phyloP scores from a whole-genome alignment of 2,113 vertebrate species.

The Muscicapa adusta region DNA sequence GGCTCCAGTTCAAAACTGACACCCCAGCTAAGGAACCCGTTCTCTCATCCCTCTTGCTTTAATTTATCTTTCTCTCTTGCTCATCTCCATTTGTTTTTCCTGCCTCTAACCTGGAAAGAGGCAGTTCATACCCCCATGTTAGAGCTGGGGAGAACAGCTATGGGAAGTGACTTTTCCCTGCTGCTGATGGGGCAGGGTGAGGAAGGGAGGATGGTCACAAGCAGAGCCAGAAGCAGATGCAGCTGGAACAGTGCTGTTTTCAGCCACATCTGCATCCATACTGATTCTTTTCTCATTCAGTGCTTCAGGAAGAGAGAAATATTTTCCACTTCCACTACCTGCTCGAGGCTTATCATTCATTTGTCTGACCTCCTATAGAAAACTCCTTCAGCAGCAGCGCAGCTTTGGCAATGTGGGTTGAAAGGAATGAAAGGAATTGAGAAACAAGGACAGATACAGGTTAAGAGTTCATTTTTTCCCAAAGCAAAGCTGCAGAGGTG shows the following conservation, averaged over 20 bases:
- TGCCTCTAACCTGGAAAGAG: background rate
- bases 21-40: background rate
- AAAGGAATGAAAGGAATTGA: background rate
- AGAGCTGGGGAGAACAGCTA: background rate
- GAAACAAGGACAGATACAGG: background rate
- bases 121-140: background rate
- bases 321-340: background rate
- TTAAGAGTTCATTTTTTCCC: background rate
- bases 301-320: background rate
- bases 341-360: accelerated
- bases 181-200: background rate
- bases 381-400: background rate
- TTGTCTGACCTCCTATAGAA: background rate
- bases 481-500: background rate
- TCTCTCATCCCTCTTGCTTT: background rate
- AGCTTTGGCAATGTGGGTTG: background rate
- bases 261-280: background rate
- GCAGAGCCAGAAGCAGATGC: background rate
- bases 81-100: background rate
- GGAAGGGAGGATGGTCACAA: background rate
- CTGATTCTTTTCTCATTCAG: background rate
- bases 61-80: background rate
- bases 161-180: background rate
- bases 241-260: background rate
- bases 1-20: background rate